Base-by-base conservation (phyloP, 2,113 vertebrate species). In the Strigops habroptila region DNA sequence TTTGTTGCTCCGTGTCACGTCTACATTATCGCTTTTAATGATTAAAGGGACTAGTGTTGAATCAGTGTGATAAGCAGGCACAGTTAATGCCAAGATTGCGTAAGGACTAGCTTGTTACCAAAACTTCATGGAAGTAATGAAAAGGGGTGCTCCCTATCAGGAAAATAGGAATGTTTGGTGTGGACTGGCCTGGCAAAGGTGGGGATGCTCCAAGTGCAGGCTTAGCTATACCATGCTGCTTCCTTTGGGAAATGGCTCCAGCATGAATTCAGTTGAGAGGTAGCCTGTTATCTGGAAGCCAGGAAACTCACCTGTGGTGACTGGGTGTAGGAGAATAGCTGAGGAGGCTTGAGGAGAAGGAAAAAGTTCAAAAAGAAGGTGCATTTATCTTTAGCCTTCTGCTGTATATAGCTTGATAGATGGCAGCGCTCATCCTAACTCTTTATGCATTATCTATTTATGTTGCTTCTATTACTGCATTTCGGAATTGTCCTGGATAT, bases 201-300 rank as follows among this genome's bases (percentile, higher is more conserved):
- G 39, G 41, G 46, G 53, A 11, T 85, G n/a, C 28, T 82, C 17
- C 1, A n/a, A 63, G 39, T 4, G 8, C 37, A 17, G 44, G 5
- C 18, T 48, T 53, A 30, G n/a, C 46, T 63, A 44, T 33, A 23
- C 19, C 25, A 10, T 0, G 0, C 41, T 30, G 59, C 71, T 75
- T 89, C 41, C 37, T 28, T 4, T 2, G 44, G 44, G 17, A 14
- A 79, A 4, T 57, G 28, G 48, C 59, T 91, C 22, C 67, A 84
- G 31, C 41, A 5, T 23, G 70, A 44, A 60, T 52, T 84, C 74
- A 70, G 63, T 37, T 3, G 6, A 62, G 43, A 60, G 33, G 22
- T 3, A 33, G 14, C 12, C 53, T 48, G 21, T 30, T 51, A 18
- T 1, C 41, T 18, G 44, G 25, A 48, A 44, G 63, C 18, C 0